Conservation (phyloP, 2,797 vertebrate species). For the Parauchenoglanis ngamensis region DNA sequence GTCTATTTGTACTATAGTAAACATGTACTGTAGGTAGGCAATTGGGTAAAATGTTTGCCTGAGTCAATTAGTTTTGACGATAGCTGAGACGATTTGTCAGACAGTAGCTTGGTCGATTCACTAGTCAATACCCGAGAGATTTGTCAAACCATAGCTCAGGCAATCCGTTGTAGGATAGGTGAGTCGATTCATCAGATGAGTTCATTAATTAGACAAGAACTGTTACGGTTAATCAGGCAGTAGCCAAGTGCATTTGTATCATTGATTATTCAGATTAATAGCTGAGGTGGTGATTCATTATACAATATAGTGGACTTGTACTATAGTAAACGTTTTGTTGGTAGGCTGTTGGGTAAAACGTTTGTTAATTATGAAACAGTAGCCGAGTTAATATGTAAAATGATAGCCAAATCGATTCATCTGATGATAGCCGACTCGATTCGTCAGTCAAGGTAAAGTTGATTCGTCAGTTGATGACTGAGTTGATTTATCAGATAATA, state of each 20-base stretch:
- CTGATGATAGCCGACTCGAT: background rate
- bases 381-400: too few relatives aligned
- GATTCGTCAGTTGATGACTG: background rate
- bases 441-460: background rate
- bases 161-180: background rate
- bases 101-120: background rate
- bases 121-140: too few relatives aligned
- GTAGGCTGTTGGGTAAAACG: background rate
- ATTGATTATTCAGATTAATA: background rate
- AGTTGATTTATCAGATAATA: background rate
- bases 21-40: background rate
- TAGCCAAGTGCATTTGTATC: background rate
- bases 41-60: background rate
- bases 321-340: background rate
- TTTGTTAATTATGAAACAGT: background rate
- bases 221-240: background rate
- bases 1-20: background rate
- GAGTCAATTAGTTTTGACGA: background rate
- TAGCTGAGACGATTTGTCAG: background rate
- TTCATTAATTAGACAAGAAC: background rate
- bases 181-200: background rate
- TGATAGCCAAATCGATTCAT: background rate
- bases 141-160: background rate
- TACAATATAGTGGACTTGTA: background rate
- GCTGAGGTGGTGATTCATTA: background rate